A percentile compares a stretch with the other conserved stretches of the same genome.
phyloP scores from a whole-genome alignment of 2,888 invertebrate species.

The Pachycephus smyrnensis region DNA sequence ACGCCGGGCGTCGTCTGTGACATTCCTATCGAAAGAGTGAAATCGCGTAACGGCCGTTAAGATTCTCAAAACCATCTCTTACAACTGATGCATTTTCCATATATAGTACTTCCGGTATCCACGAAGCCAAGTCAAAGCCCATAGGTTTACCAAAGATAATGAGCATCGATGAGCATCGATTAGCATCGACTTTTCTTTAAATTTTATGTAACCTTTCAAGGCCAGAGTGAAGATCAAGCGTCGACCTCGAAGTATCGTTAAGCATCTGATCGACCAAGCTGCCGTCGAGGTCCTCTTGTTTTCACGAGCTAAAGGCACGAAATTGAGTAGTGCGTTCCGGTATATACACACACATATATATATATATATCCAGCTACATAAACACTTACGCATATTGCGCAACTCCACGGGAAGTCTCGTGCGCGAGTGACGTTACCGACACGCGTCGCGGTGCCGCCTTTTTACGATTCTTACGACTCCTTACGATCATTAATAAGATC shows the following conservation, averaged over 20 bases:
- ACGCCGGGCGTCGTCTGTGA: not conserved
- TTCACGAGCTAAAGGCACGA: not conserved
- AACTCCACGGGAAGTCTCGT: not conserved
- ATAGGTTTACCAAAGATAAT: not conserved
- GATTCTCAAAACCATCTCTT: too few relatives aligned
- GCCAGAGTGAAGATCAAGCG: too few relatives aligned
- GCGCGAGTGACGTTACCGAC: too few relatives aligned
- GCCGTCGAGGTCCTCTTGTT: not conserved
- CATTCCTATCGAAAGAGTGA: too few relatives aligned
- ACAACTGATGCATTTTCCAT: too few relatives aligned
- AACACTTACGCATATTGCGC: not conserved
- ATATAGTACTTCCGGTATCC: too few relatives aligned
- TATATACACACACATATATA: too few relatives aligned
- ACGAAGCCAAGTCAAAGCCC: too few relatives aligned
- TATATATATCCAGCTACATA: not conserved
- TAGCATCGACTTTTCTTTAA: not conserved
- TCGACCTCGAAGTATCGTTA: not conserved
- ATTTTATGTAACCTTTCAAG: not conserved
- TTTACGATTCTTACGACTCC: not conserved
- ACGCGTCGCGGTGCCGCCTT: too few relatives aligned
- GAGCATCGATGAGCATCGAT: not conserved
- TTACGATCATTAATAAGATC: not conserved
- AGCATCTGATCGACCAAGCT: not conserved
- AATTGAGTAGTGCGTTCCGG: not conserved
- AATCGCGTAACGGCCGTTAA: too few relatives aligned